Evolutionary conservation across 1,140 invertebrate genomes (phyloP).

Genomic region (Bilobella aurantiaca): DNA sequence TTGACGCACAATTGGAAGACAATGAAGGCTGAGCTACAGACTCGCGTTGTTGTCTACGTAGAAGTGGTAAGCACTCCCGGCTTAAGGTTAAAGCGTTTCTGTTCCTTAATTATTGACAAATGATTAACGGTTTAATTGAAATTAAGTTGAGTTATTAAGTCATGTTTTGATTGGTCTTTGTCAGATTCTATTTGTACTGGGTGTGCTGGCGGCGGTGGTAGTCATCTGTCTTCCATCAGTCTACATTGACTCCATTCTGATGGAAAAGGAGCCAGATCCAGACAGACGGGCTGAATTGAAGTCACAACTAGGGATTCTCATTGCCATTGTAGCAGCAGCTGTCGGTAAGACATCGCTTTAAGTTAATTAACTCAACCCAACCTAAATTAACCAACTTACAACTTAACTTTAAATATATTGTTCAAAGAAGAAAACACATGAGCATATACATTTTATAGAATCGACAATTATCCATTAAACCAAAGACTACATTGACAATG

Average conservation of each 20-base stretch:
- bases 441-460: no score
- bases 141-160: neutral
- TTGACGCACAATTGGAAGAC: no score
- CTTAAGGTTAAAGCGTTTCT: no score
- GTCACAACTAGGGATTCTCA: neutral
- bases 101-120: no score
- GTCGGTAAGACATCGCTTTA: no score
- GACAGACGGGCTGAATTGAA: neutral
- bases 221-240: conserved; percentile 3
- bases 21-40: neutral
- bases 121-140: neutral
- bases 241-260: neutral
- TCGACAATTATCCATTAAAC: no score
- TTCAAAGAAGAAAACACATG: no score
- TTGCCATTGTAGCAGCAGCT: neutral
- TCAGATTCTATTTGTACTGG: neutral
- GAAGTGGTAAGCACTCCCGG: neutral
- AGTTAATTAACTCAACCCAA: no score
- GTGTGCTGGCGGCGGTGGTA: neutral
- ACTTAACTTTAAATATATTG: no score
- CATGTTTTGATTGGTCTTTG: neutral
- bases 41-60: neutral
- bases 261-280: neutral
- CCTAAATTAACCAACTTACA: no score
- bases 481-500: no score